Percentiles rank a stretch among this genome's conserved stretches.
phyloP scores from a whole-genome alignment of 1,140 invertebrate genomes.

The Orussus abietinus region DNA sequence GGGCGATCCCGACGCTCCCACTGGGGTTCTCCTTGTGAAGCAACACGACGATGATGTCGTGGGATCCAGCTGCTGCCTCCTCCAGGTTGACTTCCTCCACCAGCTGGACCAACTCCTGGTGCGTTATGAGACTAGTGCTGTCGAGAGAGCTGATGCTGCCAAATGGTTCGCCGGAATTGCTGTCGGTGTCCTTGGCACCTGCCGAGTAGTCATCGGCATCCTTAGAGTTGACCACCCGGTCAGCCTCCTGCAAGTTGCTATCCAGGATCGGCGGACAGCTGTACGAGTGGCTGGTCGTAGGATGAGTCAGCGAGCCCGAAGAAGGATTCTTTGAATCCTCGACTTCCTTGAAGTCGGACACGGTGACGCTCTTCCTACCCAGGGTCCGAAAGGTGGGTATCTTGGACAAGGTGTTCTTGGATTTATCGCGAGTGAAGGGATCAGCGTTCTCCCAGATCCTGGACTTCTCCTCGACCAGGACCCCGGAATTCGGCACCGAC shows the following conservation, averaged over 20 bases:
- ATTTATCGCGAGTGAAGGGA: too few species aligned
- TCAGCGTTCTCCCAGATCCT: not conserved
- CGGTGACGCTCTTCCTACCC: conserved; percentile 45
- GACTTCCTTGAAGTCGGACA: conserved; percentile 62
- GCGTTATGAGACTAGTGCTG: conserved; percentile 62
- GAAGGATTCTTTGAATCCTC: too few species aligned
- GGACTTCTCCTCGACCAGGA: too few species aligned
- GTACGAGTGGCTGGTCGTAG: conserved; percentile 1
- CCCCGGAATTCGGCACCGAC: too few species aligned
- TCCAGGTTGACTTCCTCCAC: conserved; percentile 64
- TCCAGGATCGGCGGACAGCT: conserved; percentile 38
- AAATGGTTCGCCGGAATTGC: conserved; percentile 53
- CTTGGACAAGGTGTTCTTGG: too few species aligned
- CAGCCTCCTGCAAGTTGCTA: conserved; percentile 37
- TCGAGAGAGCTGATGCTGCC: conserved; percentile 62
- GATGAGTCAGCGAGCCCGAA: too few species aligned
- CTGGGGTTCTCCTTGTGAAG: conserved; percentile 62
- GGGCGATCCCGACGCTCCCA: conserved; percentile 78
- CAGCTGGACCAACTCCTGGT: conserved; percentile 62
- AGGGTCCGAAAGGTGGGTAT: conserved; percentile 37
- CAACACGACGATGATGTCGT: conserved; percentile 61
- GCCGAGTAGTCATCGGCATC: too few species aligned
- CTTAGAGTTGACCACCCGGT: too few species aligned
- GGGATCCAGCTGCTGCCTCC: conserved; percentile 48
- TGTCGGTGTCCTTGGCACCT: conserved; percentile 29